phyloP scores from a whole-genome alignment of 2,113 vertebrate genomes.

The Pluvialis apricaria region DNA sequence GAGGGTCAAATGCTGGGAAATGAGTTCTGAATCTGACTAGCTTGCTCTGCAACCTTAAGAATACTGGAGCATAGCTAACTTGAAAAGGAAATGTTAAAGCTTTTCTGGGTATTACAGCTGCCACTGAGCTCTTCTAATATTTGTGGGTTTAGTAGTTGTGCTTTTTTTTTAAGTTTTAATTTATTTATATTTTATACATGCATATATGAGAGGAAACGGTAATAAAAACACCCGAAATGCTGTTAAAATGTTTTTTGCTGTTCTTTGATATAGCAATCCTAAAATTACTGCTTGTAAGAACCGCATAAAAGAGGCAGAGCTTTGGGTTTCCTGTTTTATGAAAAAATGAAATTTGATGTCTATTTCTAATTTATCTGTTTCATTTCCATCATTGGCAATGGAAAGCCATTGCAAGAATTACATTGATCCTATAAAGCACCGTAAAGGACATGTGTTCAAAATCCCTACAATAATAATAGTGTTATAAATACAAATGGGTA shows the following conservation, averaged over 20 bases:
- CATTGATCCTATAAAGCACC: not conserved
- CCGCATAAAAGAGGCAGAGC: not conserved
- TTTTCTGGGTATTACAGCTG: not conserved
- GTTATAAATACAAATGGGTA: not conserved
- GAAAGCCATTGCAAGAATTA: not conserved
- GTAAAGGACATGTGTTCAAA: not conserved
- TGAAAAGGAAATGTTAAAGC: not conserved
- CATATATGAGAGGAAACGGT: rapidly evolving
- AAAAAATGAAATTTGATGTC: not conserved
- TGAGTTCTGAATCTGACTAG: not conserved
- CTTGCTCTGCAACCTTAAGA: not conserved
- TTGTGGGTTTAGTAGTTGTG: not conserved
- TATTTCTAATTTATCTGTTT: not conserved
- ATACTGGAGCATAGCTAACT: not conserved
- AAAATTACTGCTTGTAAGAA: not conserved
- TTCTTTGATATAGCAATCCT: not conserved
- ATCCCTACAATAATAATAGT: not conserved
- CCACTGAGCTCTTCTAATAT: not conserved
- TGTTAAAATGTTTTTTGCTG: not conserved
- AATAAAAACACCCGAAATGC: not conserved
- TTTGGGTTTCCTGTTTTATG: not conserved
- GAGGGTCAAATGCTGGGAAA: not conserved
- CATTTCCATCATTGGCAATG: not conserved
- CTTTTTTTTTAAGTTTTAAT: not conserved
- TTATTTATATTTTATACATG: not conserved